A percentile compares a stretch with the other conserved stretches of the same genome.
These are phyloP conservation scores for Galleria mellonella DNA, from an alignment of 1,140 invertebrate species.

Conservation along the genomic window DNA sequence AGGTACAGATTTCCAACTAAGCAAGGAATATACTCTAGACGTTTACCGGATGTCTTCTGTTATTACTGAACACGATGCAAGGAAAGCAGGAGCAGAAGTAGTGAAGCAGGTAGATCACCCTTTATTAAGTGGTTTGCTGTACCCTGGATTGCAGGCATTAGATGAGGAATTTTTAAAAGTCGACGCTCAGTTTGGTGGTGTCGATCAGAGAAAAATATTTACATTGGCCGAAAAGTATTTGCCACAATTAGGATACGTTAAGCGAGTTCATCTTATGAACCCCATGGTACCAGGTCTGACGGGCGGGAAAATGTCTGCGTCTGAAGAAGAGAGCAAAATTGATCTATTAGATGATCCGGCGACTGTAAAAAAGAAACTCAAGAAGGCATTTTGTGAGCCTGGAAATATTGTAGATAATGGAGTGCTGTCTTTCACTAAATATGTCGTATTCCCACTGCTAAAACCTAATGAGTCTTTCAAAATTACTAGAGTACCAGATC, in stretches of 20 bases:
- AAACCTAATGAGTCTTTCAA: slow-evolving; percentile 79
- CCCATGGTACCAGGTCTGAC: slow-evolving; percentile 95
- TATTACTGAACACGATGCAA: slow-evolving; percentile 99
- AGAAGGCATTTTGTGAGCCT: slow-evolving; percentile 98
- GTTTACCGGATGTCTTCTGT: slow-evolving; percentile 93
- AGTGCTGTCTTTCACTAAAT: slow-evolving; percentile 94
- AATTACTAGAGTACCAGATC: slow-evolving; percentile 75
- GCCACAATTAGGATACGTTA: slow-evolving; percentile 93
- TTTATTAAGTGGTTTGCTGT: slow-evolving; percentile 94
- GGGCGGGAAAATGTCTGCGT: slow-evolving; percentile 98
- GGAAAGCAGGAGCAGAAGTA: slow-evolving; percentile 99
- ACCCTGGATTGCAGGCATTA: slow-evolving; percentile 94
- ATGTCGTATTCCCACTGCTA: slow-evolving; percentile 93
- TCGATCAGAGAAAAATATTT: slow-evolving; percentile 99
- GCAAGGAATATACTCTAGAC: slow-evolving; percentile 96
- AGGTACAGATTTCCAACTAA: slow-evolving; percentile 96
- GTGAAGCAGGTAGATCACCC: slow-evolving; percentile 99
- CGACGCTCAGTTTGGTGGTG: slow-evolving; percentile 99
- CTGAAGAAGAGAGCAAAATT: slow-evolving; percentile 99
- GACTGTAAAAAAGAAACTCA: slow-evolving; percentile 95
- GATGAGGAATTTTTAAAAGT: slow-evolving; percentile 99
- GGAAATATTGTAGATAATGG: slow-evolving; percentile 97
- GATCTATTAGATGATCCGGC: slow-evolving; percentile 94
- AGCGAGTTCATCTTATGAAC: slow-evolving; percentile 99
- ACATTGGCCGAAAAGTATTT: slow-evolving; percentile 98